Base-by-base conservation (phyloP, 2,888 invertebrate species). In the Polyploca ridens region DNA sequence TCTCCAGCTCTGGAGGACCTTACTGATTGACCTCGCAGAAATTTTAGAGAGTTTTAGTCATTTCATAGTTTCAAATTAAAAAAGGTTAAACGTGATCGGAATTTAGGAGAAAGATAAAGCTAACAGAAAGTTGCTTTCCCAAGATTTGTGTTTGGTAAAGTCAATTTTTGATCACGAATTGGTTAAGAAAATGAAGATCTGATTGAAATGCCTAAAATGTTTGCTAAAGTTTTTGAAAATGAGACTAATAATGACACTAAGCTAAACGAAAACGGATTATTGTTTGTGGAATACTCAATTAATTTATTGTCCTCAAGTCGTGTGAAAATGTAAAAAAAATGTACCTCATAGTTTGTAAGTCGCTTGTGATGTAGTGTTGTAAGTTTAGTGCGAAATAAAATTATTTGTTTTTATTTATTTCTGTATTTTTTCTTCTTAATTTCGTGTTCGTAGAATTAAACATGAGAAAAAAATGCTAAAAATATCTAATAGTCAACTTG, bases 1-100 rank as follows among this genome's bases (percentile, higher is more conserved):
- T 46, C 46, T 6, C n/a, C 14, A 94, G 60, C 10, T 35, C 60
- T 35, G 60, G 16, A 19, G 61, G 61, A 41, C 61, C 61, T 27
- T 61, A 61, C 19, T 61, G 41, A 41, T n/a, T 5, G 54, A 3
- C 19, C 19, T 19, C 14, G 16, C 16, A 16, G 16, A 49, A n/a
- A 49, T n/a, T 16, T 4, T 7, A 6, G 7, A 49, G 7, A 7
- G 49, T 16, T 49, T 49, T 49, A 49, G 49, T 49, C 49, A 49
- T 49, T 49, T 49, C 16, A 49, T 14, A 14, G 14, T 0, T 14
- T 4, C 4, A 14, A 5, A 44, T 5, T 0, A 5, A 11, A 3
- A 1, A n/a, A 46, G 46, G 49, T 49, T 7, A 49, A 44, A 14
- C 14, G 44, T 13, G 4, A 38, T 44, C 44, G 3, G 14, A 44